These are phyloP conservation scores for Amblyjoppa fuscipennis DNA, from an alignment of 2,888 invertebrate genomes.

Conservation along the genomic window DNA sequence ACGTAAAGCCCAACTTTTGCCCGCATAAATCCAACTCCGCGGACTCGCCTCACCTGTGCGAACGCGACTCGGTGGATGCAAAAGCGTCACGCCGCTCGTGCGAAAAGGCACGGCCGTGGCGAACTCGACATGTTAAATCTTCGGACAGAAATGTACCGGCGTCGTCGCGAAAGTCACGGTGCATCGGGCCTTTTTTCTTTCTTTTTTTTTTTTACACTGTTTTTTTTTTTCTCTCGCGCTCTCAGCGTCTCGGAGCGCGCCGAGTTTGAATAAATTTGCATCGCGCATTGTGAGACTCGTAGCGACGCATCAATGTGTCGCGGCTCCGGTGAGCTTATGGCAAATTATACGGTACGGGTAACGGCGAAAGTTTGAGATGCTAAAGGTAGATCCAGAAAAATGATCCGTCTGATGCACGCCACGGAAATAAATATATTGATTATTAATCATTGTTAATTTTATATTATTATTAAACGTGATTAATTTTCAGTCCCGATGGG, in stretches of 20 bases:
- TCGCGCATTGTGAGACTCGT: constrained; percentile 47
- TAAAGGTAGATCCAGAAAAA: background rate
- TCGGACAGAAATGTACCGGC: constrained; percentile 49
- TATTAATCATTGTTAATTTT: too few species aligned
- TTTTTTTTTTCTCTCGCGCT: constrained; percentile 3
- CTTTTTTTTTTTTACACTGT: constrained; percentile 29
- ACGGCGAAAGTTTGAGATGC: background rate
- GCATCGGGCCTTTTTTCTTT: constrained; percentile 15
- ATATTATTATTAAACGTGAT: too few species aligned
- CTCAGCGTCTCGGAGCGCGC: constrained; percentile 16
- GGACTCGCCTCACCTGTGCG: constrained; percentile 52
- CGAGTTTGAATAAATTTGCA: constrained; percentile 74
- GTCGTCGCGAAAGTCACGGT: constrained; percentile 47
- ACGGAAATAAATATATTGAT: too few species aligned
- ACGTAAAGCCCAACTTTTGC: constrained; percentile 22
- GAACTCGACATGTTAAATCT: constrained; percentile 62
- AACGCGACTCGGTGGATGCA: constrained; percentile 41
- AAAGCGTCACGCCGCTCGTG: constrained; percentile 63
- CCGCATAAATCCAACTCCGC: constrained; percentile 57
- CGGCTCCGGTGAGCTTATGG: constrained; percentile 7
- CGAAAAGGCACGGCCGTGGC: constrained; percentile 63
- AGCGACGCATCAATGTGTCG: constrained; percentile 29
- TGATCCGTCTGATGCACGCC: background rate
- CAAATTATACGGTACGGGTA: constrained; percentile 65
- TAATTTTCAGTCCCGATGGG: background rate